Conservation (phyloP, 2,888 invertebrate species). For the Phaonia tiefii region DNA sequence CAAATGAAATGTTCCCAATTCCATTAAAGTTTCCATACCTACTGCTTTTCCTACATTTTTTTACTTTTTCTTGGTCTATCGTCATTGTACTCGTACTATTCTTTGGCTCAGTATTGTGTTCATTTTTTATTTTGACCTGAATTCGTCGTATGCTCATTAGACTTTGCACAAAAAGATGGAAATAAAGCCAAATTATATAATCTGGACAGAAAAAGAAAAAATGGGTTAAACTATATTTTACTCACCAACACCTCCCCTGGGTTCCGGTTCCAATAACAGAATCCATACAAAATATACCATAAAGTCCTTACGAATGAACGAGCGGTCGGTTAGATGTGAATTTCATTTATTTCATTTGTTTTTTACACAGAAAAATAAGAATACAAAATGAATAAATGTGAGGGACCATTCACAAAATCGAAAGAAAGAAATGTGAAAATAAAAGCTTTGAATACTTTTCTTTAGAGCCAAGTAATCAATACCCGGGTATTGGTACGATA, state of each 20-base stretch:
- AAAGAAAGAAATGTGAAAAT: too few species aligned
- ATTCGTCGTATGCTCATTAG: conserved; percentile 59
- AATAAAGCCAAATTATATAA: conserved; percentile 15
- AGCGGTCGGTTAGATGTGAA: neutral
- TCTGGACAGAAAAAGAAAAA: neutral
- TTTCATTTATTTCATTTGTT: conserved; percentile 18
- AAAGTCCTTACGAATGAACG: neutral
- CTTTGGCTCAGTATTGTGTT: conserved; percentile 1
- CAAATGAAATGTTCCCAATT: conserved; percentile 58
- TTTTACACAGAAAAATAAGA: too few species aligned
- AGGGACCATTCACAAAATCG: too few species aligned
- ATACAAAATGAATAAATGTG: too few species aligned
- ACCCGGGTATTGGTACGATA: conserved; percentile 1
- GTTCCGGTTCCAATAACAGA: neutral
- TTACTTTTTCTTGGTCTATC: conserved; percentile 27
- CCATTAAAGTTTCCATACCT: conserved; percentile 43
- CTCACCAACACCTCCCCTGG: neutral
- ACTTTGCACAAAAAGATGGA: conserved; percentile 39
- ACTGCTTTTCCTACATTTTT: conserved; percentile 26
- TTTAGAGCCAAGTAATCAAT: conserved; percentile 13
- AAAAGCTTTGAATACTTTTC: too few species aligned
- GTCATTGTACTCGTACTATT: conserved; percentile 19
- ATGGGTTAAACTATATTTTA: neutral
- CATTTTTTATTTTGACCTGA: conserved; percentile 52
- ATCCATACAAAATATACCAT: neutral